Evolutionary conservation across 2,113 vertebrate species (phyloP).

Genomic region (Upupa epops): DNA sequence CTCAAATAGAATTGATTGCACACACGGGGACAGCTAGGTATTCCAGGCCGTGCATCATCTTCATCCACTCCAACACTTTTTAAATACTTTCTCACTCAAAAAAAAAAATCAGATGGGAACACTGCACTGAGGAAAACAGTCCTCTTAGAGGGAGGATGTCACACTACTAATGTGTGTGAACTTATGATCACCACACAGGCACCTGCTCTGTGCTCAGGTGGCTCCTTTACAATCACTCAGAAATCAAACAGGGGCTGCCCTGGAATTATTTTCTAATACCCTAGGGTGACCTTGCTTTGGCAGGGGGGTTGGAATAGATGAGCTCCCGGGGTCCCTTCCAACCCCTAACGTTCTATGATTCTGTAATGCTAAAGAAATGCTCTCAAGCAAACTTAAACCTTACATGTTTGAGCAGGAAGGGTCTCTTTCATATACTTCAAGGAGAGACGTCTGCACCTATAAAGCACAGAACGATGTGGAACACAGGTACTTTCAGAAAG

Average conservation of each 20-base stretch:
- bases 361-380: not conserved
- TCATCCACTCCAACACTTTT: not conserved
- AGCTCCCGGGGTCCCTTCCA: no score
- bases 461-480: not conserved
- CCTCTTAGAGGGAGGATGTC: not conserved
- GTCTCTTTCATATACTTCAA: not conserved
- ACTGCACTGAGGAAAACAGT: not conserved
- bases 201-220: not conserved
- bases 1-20: not conserved
- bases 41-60: not conserved
- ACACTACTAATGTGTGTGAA: not conserved
- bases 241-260: not conserved
- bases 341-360: no score
- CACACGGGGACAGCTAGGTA: not conserved
- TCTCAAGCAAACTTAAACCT: not conserved
- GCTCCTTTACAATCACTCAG: not conserved
- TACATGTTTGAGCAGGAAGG: not conserved
- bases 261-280: not conserved
- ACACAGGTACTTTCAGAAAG: not conserved
- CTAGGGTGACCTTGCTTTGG: no score
- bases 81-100: not conserved
- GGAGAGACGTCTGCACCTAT: not conserved
- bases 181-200: not conserved
- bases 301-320: no score
- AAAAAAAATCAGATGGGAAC: not conserved